phyloP scores from a whole-genome alignment of 2,113 vertebrate species.

The Anarhynchus alexandrinus region DNA sequence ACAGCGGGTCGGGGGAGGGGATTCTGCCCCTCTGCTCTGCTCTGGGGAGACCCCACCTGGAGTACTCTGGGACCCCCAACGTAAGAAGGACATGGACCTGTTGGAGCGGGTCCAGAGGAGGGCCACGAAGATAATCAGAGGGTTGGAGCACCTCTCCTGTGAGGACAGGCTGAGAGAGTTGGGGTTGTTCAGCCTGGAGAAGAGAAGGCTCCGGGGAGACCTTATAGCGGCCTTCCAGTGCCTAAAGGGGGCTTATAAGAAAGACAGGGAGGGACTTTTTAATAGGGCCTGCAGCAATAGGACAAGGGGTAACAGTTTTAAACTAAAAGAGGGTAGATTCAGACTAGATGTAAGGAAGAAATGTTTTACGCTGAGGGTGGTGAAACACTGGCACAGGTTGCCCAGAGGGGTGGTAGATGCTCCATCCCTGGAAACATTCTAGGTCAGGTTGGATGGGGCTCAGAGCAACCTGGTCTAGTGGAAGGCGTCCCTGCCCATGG shows the following conservation, averaged over 20 bases:
- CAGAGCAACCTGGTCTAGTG: neutral
- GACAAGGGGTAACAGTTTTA: neutral
- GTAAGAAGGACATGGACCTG: neutral
- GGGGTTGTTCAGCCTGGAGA: neutral
- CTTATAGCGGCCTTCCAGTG: neutral
- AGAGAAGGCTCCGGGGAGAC: neutral
- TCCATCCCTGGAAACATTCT: neutral
- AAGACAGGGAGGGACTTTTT: neutral
- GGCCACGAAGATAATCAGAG: neutral
- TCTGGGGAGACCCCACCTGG: neutral
- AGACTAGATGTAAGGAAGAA: neutral
- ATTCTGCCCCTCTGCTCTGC: neutral
- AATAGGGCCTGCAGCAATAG: neutral
- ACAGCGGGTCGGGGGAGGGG: neutral
- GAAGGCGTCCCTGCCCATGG: neutral
- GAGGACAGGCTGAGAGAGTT: neutral
- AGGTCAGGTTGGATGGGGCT: neutral
- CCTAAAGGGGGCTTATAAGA: neutral
- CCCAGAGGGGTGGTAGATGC: neutral
- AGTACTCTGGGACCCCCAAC: neutral
- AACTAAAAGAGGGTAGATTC: neutral
- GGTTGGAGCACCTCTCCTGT: neutral
- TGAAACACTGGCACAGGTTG: neutral
- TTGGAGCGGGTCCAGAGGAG: neutral
- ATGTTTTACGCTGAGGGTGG: neutral